A percentile compares a stretch with the other conserved stretches of the same genome.
Evolutionary conservation across 2,888 invertebrate genomes (phyloP).

Genomic region (Drosophila formosana): DNA sequence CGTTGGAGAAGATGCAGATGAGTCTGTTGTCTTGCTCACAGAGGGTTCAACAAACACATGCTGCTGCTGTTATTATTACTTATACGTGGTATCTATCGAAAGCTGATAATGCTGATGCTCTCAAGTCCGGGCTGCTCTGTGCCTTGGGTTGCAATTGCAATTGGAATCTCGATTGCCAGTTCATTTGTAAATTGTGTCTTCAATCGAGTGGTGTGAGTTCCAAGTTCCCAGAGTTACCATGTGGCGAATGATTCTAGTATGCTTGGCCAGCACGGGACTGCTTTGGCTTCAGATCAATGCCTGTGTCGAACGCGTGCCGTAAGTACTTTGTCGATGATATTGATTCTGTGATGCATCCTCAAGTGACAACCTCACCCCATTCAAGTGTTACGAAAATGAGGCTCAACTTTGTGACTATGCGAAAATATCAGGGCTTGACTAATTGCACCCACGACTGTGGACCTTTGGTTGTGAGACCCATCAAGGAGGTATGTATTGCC

Average conservation of each 20-base stretch:
- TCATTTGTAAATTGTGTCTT: slow-evolving; percentile 62
- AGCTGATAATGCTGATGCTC: slow-evolving; percentile 39
- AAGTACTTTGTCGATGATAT: slow-evolving; percentile 52
- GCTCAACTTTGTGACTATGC: slow-evolving; percentile 76
- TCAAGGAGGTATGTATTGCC: slow-evolving; percentile 70
- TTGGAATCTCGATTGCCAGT: slow-evolving; percentile 44
- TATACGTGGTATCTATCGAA: slow-evolving; percentile 1
- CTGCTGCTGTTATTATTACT: slow-evolving; percentile 50
- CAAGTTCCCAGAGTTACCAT: slow-evolving; percentile 35
- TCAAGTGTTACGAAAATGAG: slow-evolving; percentile 76
- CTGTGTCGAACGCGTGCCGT: slow-evolving; percentile 80
- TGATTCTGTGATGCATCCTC: neutral
- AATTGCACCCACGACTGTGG: slow-evolving; percentile 71
- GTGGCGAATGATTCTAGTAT: slow-evolving; percentile 44
- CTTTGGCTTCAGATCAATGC: slow-evolving; percentile 35
- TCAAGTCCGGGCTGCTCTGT: slow-evolving; percentile 48
- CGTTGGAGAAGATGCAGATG: slow-evolving; percentile 39
- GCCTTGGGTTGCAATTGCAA: slow-evolving; percentile 36
- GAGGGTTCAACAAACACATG: slow-evolving; percentile 85
- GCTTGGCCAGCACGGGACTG: slow-evolving; percentile 14
- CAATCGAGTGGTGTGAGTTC: slow-evolving; percentile 43
- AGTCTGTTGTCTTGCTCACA: slow-evolving; percentile 35
- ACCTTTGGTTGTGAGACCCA: slow-evolving; percentile 69
- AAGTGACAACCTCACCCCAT: neutral
- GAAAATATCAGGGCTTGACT: slow-evolving; percentile 64